Evolutionary conservation across 2,888 invertebrate species (phyloP), one percentile per base, ranked within the genome.

Genomic region (Eretmocerus hayati): DNA sequence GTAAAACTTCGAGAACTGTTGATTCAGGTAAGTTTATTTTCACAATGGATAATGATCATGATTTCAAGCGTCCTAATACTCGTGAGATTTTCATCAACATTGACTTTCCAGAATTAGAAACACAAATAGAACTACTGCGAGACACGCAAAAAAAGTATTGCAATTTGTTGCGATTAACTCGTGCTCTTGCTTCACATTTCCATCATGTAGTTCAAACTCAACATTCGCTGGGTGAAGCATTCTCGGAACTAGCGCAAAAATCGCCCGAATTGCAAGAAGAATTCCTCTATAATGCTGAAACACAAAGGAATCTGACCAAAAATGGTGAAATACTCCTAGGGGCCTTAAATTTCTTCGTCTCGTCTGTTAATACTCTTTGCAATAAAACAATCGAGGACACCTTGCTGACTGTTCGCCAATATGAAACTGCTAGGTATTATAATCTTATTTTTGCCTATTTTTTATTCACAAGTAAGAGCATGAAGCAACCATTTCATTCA

Each of bases 331-430:
- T 90, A 47, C 76, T 97, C 57, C 74, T 95, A 62, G 89, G 88
- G 53, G 95, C 96, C 56, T 80, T 97, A 62, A 92, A 93, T 72
- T 95, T 94, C 77, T 99, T 99, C 76, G 90, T 90, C 64, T 93
- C 90, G 42, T 90, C 94, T 22, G 87, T 99, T 45, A 88, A 90
- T 74, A 99, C 97, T 16, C 79, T 99, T 62, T 91, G 94, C 74
- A 88, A 94, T 75, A 95, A 95, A 76, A 97, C 96, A 36, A 97
- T 99, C 72, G 95, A 96, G 71, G 97, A 99, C 72, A 96, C 88
- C 2, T 73, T 89, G 58, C 75, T 83, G 53, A 89, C 88, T 46
- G 81, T 89, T 53, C 79, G 82, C 62, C 81, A 83, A 63, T 88
- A 86, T 69, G 88, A 89, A 75, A 78, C 79, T 52, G 81, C 87